A percentile compares a stretch with the other conserved stretches of the same genome.
Conservation (phyloP, 2,888 invertebrate genomes). For the Anarsia innoxiella region DNA sequence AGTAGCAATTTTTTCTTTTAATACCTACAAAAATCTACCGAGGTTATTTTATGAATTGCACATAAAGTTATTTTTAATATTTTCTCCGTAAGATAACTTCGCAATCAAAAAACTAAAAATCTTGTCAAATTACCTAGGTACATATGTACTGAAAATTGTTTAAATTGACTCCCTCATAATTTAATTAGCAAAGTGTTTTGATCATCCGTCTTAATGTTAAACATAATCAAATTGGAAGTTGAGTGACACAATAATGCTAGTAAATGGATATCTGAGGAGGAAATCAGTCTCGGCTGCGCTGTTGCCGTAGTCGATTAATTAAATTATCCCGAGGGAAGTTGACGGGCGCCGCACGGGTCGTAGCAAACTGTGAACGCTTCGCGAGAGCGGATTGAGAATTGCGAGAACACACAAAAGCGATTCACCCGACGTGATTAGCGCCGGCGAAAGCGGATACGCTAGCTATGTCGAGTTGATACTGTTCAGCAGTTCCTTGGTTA, state of each 20-base stretch:
- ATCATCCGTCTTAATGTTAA: constrained; percentile 32
- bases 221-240: constrained; percentile 53
- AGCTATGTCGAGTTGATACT: constrained; percentile 25
- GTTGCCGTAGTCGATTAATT: constrained; percentile 65
- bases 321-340: constrained; percentile 56
- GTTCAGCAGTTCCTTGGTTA: constrained; percentile 35
- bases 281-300: constrained; percentile 56
- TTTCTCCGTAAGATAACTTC: too few relatives aligned
- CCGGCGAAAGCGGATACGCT: background rate
- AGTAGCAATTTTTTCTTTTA: too few relatives aligned
- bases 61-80: too few relatives aligned
- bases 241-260: constrained; percentile 58
- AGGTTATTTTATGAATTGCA: too few relatives aligned
- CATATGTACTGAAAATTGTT: too few relatives aligned
- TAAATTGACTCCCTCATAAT: too few relatives aligned
- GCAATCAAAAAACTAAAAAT: too few relatives aligned
- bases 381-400: constrained; percentile 5
- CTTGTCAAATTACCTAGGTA: too few relatives aligned
- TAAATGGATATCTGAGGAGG: constrained; percentile 65
- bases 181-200: constrained; percentile 19
- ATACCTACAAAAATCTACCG: too few relatives aligned
- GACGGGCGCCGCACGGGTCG: constrained; percentile 25
- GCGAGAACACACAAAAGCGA: background rate
- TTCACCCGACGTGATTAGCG: background rate
- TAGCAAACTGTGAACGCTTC: constrained; percentile 8